These are phyloP conservation scores for Tipula vernalis DNA, from an alignment of 2,888 invertebrate species.

Conservation along the genomic window DNA sequence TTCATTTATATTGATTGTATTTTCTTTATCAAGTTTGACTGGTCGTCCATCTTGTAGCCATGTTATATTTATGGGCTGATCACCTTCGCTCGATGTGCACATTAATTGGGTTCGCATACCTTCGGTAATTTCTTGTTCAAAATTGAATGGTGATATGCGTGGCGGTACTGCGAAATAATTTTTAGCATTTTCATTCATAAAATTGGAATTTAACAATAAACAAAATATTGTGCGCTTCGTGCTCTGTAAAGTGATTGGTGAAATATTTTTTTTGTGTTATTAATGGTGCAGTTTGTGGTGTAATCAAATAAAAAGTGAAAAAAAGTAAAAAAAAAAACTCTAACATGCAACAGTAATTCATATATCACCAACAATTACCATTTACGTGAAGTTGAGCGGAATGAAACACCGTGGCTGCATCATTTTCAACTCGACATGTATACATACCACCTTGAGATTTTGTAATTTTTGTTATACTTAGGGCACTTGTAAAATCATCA, in stretches of 20 bases:
- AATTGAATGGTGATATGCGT: constrained; percentile 69
- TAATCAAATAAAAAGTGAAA: neutral
- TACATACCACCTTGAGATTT: constrained; percentile 45
- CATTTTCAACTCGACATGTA: constrained; percentile 45
- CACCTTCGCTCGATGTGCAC: constrained; percentile 44
- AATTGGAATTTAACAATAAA: neutral
- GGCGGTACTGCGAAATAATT: constrained; percentile 56
- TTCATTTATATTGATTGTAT: constrained; percentile 39
- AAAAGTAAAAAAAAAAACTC: neutral
- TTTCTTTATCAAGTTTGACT: constrained; percentile 27
- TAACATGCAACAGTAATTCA: neutral
- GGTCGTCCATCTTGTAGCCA: constrained; percentile 38
- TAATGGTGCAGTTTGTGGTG: neutral
- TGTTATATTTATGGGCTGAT: constrained; percentile 42
- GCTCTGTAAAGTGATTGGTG: neutral
- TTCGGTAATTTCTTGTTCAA: constrained; percentile 63
- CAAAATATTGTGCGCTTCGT: neutral
- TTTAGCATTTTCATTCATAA: neutral
- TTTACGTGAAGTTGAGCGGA: constrained; percentile 46
- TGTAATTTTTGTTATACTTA: constrained; percentile 45
- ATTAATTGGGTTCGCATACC: constrained; percentile 65
- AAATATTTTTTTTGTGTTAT: neutral
- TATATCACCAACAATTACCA: constrained; percentile 31
- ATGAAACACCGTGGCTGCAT: constrained; percentile 44
- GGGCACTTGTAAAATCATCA: constrained; percentile 46